These are phyloP conservation scores for Meleagris gallopavo DNA, from an alignment of 2,113 vertebrate species.

Conservation along the genomic window DNA sequence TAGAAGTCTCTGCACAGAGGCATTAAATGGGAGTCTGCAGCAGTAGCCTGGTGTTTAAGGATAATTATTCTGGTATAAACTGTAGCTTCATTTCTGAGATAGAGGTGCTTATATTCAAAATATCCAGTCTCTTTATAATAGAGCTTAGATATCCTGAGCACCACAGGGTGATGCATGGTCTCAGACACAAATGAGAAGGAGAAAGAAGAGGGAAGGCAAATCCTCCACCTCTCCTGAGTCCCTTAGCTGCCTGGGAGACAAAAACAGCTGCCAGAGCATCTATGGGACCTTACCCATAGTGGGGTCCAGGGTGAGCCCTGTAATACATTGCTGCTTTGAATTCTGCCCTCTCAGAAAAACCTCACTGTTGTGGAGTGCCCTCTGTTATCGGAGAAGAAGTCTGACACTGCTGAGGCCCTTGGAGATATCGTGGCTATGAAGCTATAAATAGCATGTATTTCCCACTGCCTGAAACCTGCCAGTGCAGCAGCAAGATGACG, in stretches of 20 bases:
- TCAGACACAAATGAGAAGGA: not conserved
- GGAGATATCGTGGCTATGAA: not conserved
- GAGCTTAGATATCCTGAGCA: not conserved
- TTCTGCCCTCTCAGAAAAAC: conserved; percentile 2
- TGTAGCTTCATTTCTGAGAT: not conserved
- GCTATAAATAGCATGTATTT: conserved; percentile 56
- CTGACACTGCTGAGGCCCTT: conserved; percentile 18
- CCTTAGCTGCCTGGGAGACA: not conserved
- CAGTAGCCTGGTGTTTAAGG: not conserved
- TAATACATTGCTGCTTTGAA: not conserved
- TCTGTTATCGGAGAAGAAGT: not conserved
- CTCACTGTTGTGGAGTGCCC: not conserved
- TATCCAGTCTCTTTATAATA: not conserved
- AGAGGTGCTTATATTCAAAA: not conserved
- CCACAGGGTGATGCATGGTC: not conserved
- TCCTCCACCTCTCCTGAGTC: not conserved
- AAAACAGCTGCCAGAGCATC: not conserved
- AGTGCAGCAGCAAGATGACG: conserved; percentile 30
- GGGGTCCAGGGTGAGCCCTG: not conserved
- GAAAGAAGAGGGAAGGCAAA: not conserved
- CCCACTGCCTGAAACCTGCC: conserved; percentile 41
- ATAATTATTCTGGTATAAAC: not conserved
- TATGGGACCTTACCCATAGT: not conserved
- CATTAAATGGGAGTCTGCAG: not conserved
- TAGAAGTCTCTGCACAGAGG: not conserved